Conservation (phyloP, 2,797 vertebrate species). For the Spinus pinus region DNA sequence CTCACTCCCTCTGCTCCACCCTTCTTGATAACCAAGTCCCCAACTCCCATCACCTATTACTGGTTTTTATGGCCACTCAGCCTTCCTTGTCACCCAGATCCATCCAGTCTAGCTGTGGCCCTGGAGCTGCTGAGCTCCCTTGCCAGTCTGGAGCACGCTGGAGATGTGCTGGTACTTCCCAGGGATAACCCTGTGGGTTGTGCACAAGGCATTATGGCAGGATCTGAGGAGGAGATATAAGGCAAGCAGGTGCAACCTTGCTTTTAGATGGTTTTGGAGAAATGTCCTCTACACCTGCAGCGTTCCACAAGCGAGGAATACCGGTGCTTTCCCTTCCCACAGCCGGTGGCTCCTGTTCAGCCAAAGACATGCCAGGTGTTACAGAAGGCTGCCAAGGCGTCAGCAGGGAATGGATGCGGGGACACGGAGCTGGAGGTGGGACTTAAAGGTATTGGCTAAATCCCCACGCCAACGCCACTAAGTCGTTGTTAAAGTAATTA, state of each 20-base stretch:
- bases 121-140: not conserved
- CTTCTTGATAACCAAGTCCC: not conserved
- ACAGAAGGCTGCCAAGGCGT: not conserved
- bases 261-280: not conserved
- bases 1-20: not conserved
- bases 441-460: not conserved
- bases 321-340: not conserved
- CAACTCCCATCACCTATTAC: not conserved
- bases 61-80: not conserved
- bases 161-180: not conserved
- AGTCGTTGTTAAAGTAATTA: not conserved
- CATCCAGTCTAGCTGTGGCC: not conserved
- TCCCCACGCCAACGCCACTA: not conserved
- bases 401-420: not conserved
- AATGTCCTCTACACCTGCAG: not conserved
- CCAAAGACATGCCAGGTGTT: not conserved
- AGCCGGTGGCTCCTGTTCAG: not conserved
- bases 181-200: not conserved
- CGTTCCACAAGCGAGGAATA: not conserved
- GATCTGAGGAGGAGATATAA: not conserved
- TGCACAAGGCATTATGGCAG: rapidly evolving
- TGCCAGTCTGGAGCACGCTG: not conserved
- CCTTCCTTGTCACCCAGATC: not conserved
- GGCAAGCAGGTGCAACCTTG: not conserved
- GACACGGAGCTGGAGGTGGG: not conserved